Percentiles rank a stretch among this genome's conserved stretches.
phyloP scores from a whole-genome alignment of 2,797 vertebrate genomes.

The Aquila chrysaetos region DNA sequence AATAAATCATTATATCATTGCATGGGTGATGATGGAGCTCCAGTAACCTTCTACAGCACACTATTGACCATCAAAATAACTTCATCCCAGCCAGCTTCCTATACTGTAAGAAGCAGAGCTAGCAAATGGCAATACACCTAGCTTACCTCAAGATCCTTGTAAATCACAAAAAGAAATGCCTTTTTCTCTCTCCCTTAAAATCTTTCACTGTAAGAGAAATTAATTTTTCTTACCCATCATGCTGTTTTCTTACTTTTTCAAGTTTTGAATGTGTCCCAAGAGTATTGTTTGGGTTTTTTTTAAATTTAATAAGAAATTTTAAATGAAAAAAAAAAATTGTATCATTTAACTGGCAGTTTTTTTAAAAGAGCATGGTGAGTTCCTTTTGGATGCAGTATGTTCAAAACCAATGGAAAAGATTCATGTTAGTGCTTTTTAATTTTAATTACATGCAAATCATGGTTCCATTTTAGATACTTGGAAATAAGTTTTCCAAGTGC shows the following conservation, averaged over 20 bases:
- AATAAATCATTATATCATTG: constrained; percentile 15
- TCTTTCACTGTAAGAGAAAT: not conserved
- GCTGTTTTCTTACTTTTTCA: not conserved
- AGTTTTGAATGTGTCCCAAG: not conserved
- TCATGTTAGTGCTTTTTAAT: not conserved
- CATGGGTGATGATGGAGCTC: not conserved
- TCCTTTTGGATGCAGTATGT: not conserved
- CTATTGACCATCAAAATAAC: not conserved
- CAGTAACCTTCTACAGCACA: not conserved
- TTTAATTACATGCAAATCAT: constrained; percentile 32
- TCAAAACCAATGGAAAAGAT: not conserved
- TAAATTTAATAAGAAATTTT: not conserved
- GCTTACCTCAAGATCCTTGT: not conserved
- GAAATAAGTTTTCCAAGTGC: constrained; percentile 33
- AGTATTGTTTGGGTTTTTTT: not conserved
- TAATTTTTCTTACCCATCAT: not conserved
- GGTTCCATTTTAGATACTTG: constrained; percentile 28
- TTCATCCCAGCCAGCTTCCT: not conserved
- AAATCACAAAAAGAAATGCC: not conserved
- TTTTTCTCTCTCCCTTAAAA: not conserved
- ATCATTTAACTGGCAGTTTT: not conserved
- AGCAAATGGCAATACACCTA: not conserved
- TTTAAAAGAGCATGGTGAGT: not conserved
- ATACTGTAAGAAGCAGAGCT: not conserved
- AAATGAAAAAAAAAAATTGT: not conserved